phyloP scores from a whole-genome alignment of 1,140 invertebrate species.

The Episyrphus balteatus region DNA sequence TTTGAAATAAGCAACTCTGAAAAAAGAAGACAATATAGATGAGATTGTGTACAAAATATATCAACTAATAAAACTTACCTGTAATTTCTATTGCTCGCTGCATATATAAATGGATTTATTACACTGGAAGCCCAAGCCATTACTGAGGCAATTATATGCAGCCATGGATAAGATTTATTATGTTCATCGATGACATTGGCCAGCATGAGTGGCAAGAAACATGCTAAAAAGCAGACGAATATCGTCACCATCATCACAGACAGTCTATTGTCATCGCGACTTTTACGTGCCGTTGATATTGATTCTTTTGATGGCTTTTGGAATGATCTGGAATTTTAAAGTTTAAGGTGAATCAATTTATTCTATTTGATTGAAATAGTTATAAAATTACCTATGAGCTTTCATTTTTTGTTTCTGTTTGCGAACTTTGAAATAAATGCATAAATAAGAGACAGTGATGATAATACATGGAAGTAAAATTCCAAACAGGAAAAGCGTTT shows the following conservation, averaged over 20 bases:
- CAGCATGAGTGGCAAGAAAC: conserved; percentile 75
- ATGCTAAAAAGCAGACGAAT: conserved; percentile 71
- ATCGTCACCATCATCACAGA: conserved; percentile 77
- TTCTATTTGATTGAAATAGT: neutral
- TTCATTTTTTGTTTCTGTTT: conserved; percentile 55
- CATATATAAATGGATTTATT: conserved; percentile 79
- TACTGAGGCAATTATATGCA: conserved; percentile 70
- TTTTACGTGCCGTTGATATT: conserved; percentile 15
- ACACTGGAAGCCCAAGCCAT: conserved; percentile 78
- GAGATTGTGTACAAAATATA: neutral
- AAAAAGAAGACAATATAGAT: neutral
- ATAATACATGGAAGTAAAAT: conserved; percentile 71
- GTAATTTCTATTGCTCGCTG: conserved; percentile 73
- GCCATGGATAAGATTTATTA: conserved; percentile 51
- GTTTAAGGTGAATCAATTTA: neutral
- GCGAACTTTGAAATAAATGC: conserved; percentile 71
- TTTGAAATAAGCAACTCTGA: conserved; percentile 30
- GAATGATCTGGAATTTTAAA: neutral
- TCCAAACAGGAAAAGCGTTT: conserved; percentile 70
- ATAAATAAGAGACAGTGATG: conserved; percentile 72
- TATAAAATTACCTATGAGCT: conserved; percentile 19
- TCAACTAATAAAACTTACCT: conserved; percentile 12
- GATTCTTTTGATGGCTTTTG: conserved; percentile 21
- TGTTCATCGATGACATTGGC: conserved; percentile 65
- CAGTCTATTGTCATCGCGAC: conserved; percentile 61